A percentile compares a stretch with the other conserved stretches of the same genome.
These are phyloP conservation scores for Tursiops truncatus DNA, from an alignment of 2,113 vertebrate genomes.

Conservation along the genomic window DNA sequence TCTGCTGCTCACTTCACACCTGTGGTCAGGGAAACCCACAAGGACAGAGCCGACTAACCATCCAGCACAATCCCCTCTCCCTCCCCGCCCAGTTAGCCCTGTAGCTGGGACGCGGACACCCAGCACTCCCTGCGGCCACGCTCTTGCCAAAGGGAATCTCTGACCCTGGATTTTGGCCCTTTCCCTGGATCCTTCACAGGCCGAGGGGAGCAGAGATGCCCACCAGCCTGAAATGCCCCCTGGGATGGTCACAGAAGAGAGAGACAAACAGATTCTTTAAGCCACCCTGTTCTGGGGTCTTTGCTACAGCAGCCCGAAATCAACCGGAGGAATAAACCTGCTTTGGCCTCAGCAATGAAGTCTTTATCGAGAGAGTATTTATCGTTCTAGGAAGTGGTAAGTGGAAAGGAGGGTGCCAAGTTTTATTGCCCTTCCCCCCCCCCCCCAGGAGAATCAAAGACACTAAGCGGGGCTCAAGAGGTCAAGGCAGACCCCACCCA, in stretches of 20 bases:
- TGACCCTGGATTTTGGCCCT: background rate
- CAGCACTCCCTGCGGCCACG: no score
- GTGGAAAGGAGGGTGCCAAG: background rate
- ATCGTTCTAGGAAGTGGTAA: background rate
- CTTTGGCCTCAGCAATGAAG: background rate
- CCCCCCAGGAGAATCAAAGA: background rate
- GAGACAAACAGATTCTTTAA: background rate
- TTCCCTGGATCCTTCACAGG: background rate
- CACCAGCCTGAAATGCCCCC: background rate
- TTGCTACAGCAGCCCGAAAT: background rate
- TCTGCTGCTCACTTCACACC: background rate
- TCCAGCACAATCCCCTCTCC: background rate
- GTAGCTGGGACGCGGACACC: fast-evolving
- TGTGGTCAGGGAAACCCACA: background rate
- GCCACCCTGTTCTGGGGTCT: background rate
- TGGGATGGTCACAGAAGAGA: background rate
- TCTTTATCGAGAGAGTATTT: background rate
- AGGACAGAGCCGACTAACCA: fast-evolving
- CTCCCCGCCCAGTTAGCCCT: fast-evolving
- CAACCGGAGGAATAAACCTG: background rate
- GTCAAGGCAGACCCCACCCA: background rate
- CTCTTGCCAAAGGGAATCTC: background rate
- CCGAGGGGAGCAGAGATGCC: background rate
- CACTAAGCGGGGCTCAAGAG: background rate
- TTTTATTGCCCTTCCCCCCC: background rate